Percentiles rank a stretch among this genome's conserved stretches.
These are phyloP conservation scores for Sylvicola fuscatus DNA, from an alignment of 2,888 invertebrate species.

Conservation along the genomic window DNA sequence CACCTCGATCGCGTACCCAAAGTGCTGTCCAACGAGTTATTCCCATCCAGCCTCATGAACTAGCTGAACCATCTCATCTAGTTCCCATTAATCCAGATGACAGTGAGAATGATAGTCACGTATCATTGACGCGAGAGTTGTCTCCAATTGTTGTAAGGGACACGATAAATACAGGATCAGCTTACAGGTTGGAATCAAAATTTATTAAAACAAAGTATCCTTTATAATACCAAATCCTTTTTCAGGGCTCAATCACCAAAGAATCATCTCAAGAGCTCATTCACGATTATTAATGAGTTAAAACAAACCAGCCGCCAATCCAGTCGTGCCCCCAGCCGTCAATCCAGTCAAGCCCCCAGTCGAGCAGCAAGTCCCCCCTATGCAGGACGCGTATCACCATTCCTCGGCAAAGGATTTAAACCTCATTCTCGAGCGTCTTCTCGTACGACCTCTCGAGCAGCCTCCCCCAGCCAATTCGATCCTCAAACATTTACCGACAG, in stretches of 20 bases:
- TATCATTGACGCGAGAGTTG: conserved; percentile 11
- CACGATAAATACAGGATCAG: conserved; percentile 20
- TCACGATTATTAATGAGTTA: conserved; percentile 43
- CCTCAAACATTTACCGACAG: conserved; percentile 9
- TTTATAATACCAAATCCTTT: too few relatives aligned
- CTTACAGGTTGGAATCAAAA: conserved; percentile 15
- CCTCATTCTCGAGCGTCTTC: conserved; percentile 6
- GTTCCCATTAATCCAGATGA: too few relatives aligned
- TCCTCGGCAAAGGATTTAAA: conserved; percentile 34
- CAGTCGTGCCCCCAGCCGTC: neutral
- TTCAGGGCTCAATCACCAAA: conserved; percentile 10
- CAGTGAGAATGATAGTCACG: too few relatives aligned
- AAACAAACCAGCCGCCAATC: conserved; percentile 26
- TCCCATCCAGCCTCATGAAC: too few relatives aligned
- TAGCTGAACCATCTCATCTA: too few relatives aligned
- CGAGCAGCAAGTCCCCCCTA: conserved; percentile 8
- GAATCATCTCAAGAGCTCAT: conserved; percentile 41
- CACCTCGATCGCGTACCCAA: neutral
- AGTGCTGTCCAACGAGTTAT: too few relatives aligned
- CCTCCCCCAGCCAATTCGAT: conserved; percentile 12
- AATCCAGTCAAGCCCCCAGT: conserved; percentile 30
- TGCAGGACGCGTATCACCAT: conserved; percentile 34
- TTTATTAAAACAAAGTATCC: neutral
- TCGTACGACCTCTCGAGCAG: conserved; percentile 12
- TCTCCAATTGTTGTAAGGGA: conserved; percentile 22